Base-by-base conservation (phyloP, 2,113 vertebrate species). In the Pseudorhombus dupliciocellatus region DNA sequence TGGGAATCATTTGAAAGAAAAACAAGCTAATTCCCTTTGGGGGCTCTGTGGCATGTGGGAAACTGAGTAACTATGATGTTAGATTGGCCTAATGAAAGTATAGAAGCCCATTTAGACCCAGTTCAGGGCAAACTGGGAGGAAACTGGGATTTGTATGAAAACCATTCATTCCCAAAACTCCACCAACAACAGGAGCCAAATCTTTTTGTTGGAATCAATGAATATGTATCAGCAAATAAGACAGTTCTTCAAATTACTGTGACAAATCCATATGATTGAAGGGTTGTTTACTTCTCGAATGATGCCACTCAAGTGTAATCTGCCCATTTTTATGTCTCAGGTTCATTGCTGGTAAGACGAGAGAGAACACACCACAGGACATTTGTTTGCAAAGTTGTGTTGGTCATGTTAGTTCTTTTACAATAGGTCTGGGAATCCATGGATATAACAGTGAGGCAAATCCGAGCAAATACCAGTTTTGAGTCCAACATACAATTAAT, bases 11-110 rank as follows among this genome's bases (percentile, higher is more conserved):
- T 85, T 75, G 8, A 60, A 84, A 80, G 68, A 28, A 80, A 89
- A 91, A 86, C 80, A 70, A 60, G 71, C 48, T 20, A 25, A 82
- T 80, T 73, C 81, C 81, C 73, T 68, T 54, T 51, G 64, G 80
- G 73, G 34, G 76, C 68, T 52, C 31, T 73, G 56, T 69, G 65
- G 74, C 62, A 77, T 85, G 77, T 88, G 79, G 79, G 77, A 73
- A 88, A 87, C 55, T 76, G 58, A 85, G 80, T 87, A 46, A 46
- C 42, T 80, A 82, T 77, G 77, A 79, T 85, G 70, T 83, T 81
- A 30, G 67, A 81, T 66, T 16, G 3, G 42, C 30, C 66, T 81
- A 88, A 88, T 91, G 80, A 87, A 91, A 85, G 83, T 85, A 84
- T 72, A 87, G 80, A 85, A 87, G 76, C 59, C 64, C 46, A 79